phyloP scores from a whole-genome alignment of 2,113 vertebrate species.

The Antechinus flavipes region DNA sequence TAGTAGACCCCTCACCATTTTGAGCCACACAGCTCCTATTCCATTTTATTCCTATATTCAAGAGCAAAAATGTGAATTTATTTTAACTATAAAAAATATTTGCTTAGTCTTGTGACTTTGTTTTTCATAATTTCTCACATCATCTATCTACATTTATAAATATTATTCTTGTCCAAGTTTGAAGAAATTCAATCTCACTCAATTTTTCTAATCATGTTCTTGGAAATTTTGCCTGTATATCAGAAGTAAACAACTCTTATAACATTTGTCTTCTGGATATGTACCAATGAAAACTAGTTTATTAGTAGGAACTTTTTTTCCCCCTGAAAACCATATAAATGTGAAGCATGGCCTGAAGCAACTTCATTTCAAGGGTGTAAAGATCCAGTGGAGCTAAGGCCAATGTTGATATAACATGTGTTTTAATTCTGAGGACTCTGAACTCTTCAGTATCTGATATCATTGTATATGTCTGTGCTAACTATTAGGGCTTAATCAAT shows the following conservation, averaged over 20 bases:
- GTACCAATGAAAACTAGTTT: slow-evolving; percentile 52
- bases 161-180: slow-evolving; percentile 13
- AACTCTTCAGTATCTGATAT: not conserved
- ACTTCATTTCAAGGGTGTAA: slow-evolving; percentile 43
- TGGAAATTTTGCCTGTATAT: not conserved
- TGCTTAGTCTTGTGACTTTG: not conserved
- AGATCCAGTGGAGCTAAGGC: not conserved
- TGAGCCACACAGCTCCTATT: too few relatives aligned
- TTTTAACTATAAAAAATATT: not conserved
- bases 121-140: not conserved
- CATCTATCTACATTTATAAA: not conserved
- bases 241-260: not conserved
- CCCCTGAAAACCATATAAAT: not conserved
- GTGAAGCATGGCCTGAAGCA: slow-evolving; percentile 37
- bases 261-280: slow-evolving; percentile 36
- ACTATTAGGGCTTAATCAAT: not conserved
- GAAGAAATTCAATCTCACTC: not conserved
- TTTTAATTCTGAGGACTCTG: slow-evolving; percentile 15
- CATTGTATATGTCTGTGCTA: not conserved
- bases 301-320: slow-evolving; percentile 25
- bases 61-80: not conserved
- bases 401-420: slow-evolving; percentile 52
- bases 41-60: not conserved
- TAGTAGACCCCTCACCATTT: too few relatives aligned
- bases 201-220: not conserved